Evolutionary conservation across 2,797 vertebrate species (phyloP), one percentile per base, ranked within the genome.

Genomic region (Falco naumanni): DNA sequence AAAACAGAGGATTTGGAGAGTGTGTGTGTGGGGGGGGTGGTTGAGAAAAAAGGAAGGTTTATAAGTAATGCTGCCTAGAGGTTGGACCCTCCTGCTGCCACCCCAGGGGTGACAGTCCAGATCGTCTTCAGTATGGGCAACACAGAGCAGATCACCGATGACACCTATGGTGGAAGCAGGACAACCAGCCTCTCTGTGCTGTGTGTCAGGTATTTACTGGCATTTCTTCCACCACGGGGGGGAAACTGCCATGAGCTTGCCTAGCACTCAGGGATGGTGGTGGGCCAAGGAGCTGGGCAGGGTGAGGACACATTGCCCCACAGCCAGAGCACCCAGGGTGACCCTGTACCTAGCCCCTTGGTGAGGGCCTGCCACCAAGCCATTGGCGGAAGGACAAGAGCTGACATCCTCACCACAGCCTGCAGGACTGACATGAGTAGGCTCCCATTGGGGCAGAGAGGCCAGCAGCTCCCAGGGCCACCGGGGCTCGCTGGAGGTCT

Each of bases 391-490:
- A 43, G 25, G 57, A 14, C 1, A 2, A 43, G 39, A 54, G 57
- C 69, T 25, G 76, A 54, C 0, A 5, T 26, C 33, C 47, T 50
- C 50, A 17, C 9, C 1, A 3, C 22, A 65, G 51, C 47, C 82
- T 56, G 17, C 29, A 34, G 53, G 41, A 71, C 13, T 41, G 41
- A n/a, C 1, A 0, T 0, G 0, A 25, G 48, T 33, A 86, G 77
- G 34, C 15, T 34, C 25, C 41, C 70, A 26, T 26, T 29, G n/a
- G 51, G 26, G 4, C 48, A 51, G 77, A 18, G 8, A 85, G 22
- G 15, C 41, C 26, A 48, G 53, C 13, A 31, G 63, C 69, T 69
- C 56, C 18, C 0, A 6, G 50, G n/a, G 10, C 34, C 41, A 16
- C 31, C 24, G 7, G 22, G 50, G 19, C 16, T 80, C 33, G n/a